These are phyloP conservation scores for Pterocles gutturalis DNA, from an alignment of 2,113 vertebrate species.

Conservation along the genomic window DNA sequence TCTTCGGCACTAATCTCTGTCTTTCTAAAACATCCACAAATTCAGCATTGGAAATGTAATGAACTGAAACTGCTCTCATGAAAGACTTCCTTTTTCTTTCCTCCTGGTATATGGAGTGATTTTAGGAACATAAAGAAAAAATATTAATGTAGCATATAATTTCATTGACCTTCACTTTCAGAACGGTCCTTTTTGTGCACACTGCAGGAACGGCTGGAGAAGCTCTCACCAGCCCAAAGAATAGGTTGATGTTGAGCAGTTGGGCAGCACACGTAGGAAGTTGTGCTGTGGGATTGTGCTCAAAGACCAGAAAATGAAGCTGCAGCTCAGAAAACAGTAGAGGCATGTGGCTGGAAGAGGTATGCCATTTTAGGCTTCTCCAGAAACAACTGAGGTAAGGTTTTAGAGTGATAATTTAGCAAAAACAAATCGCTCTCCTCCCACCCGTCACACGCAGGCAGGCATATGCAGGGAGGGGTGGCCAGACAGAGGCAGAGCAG, in stretches of 20 bases:
- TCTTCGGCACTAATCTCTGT: not conserved
- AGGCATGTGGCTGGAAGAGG: not conserved
- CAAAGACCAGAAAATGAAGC: not conserved
- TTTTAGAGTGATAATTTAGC: not conserved
- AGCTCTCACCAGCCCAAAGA: not conserved
- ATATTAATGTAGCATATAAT: not conserved
- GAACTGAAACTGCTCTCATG: not conserved
- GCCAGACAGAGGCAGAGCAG: not conserved
- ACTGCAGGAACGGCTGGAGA: not conserved
- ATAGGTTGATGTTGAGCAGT: not conserved
- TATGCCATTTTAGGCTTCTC: not conserved
- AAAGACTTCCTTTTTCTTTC: not conserved
- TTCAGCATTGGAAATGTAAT: not conserved
- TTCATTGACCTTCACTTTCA: not conserved
- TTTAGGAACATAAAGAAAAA: not conserved
- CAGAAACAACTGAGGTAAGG: conserved; percentile 27
- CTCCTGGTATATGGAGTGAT: not conserved
- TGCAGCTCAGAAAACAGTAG: not conserved
- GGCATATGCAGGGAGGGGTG: not conserved
- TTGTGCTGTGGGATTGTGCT: not conserved
- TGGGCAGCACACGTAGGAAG: accelerated
- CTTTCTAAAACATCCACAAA: not conserved
- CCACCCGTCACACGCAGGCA: not conserved
- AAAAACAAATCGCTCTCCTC: not conserved
- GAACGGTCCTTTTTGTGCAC: not conserved